phyloP scores from a whole-genome alignment of 2,113 vertebrate genomes.

The Oreochromis spilurus region DNA sequence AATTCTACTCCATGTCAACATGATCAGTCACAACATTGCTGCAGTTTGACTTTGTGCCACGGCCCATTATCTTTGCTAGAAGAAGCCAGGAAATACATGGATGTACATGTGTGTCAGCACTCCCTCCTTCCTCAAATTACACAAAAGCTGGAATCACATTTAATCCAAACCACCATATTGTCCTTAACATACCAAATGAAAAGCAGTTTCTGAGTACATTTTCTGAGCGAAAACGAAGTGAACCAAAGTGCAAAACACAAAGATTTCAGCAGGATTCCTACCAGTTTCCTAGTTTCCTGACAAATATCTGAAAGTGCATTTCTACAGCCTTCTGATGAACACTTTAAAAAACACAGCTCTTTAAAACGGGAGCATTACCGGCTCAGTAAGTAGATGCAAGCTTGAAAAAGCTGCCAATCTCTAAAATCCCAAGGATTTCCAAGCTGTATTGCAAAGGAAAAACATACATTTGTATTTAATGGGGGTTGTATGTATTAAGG shows the following conservation, averaged over 20 bases:
- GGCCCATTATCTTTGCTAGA: not conserved
- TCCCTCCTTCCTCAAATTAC: not conserved
- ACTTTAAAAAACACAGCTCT: not conserved
- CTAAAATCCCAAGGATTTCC: not conserved
- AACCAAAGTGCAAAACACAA: not conserved
- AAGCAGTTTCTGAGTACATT: not conserved
- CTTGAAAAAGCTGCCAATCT: not conserved
- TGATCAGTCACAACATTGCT: not conserved
- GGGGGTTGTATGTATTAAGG: not conserved
- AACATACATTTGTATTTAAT: not conserved
- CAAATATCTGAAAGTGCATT: not conserved
- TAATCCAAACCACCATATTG: not conserved
- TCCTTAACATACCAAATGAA: not conserved
- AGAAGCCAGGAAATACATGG: not conserved
- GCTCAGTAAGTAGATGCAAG: not conserved
- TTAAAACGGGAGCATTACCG: not conserved
- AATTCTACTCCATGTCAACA: not conserved
- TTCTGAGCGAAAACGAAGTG: not conserved
- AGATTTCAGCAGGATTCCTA: not conserved
- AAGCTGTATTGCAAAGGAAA: not conserved
- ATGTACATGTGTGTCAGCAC: not conserved
- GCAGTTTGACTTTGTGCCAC: not conserved
- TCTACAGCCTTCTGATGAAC: not conserved
- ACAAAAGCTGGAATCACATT: not conserved
- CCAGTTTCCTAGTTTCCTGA: not conserved